Evolutionary conservation across 2,888 invertebrate genomes (phyloP), one percentile per base, ranked within the genome.

Genomic region (Philereme vetulata): DNA sequence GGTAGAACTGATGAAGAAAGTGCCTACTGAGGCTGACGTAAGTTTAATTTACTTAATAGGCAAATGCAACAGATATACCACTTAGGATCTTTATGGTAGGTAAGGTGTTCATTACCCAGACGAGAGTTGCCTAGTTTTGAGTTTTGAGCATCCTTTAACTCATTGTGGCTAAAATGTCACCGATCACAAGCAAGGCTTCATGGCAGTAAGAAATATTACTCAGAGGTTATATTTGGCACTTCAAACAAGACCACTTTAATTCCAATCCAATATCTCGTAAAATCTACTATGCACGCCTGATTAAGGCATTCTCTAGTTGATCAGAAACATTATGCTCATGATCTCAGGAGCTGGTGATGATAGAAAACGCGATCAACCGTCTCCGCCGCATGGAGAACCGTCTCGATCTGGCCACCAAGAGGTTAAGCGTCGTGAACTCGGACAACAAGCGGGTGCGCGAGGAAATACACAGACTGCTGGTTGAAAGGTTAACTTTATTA

Each of bases 391-490:
- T 96, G 78, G 96, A 96, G 81, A 96, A 96, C 80, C 93, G 96
- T 4, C 87, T 97, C 3, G 96, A 96, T 72, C 94, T 96, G 56
- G 95, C 95, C 7, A 95, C 95, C 11, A 96, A 95, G 74, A 93
- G 95, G 62, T 96, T 96, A 78, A 96, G 96, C 75, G 87, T 93
- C 48, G 94, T 96, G 10, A 93, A 96, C 48, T 89, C 95, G 0
- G 94, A 95, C 69, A 97, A 97, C 80, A 91, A 93, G 53, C 88
- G 86, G 51, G 90, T 97, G 33, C 91, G 98, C 9, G 94, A 95
- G 56, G 95, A 96, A 75, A 97, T 98, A 60, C 95, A 97, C 75
- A 94, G 96, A 68, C 93, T 97, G 69, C 88, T 98, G 0, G 96
- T 95, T 64, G 97, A 97, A 84, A 94, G 95, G 95, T 94, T n/a